phyloP scores from a whole-genome alignment of 2,888 invertebrate genomes.

The Dasysyrphus tricinctus region DNA sequence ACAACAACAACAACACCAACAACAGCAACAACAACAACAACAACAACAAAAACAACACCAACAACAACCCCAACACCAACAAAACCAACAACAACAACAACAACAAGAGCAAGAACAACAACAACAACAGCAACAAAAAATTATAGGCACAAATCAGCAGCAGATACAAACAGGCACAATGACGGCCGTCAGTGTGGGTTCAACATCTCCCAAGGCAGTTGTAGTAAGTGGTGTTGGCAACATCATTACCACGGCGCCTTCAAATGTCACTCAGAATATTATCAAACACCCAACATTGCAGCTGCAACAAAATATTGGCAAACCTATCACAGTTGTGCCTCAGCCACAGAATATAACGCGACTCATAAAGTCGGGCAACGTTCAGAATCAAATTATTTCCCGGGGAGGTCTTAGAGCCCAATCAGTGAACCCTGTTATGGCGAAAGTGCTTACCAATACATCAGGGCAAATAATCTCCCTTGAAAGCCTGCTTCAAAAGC shows the following conservation, averaged over 20 bases:
- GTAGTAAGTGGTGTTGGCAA: conserved; percentile 67
- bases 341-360: conserved; percentile 77
- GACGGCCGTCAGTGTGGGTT: conserved; percentile 54
- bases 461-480: conserved; percentile 83
- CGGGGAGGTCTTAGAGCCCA: conserved; percentile 70
- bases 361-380: conserved; percentile 76
- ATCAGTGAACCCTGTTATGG: conserved; percentile 85
- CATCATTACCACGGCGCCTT: conserved; percentile 49
- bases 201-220: conserved; percentile 58
- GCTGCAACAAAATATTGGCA: conserved; percentile 70
- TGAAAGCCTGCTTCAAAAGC: conserved; percentile 81
- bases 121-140: conserved; percentile 65
- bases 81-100: conserved; percentile 68
- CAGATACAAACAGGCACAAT: conserved; percentile 69
- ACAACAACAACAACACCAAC: conserved; percentile 72
- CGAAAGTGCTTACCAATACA: conserved; percentile 89
- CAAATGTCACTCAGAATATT: conserved; percentile 61
- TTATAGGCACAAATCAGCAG: conserved; percentile 54
- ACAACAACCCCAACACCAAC: too few species aligned
- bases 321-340: conserved; percentile 65
- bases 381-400: conserved; percentile 67
- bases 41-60: too few species aligned
- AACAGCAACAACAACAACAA: conserved; percentile 67
- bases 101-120: conserved; percentile 64
- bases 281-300: conserved; percentile 68